These are phyloP conservation scores for Oscheius sp. DNA, from an alignment of 2,888 invertebrate species.

Conservation along the genomic window DNA sequence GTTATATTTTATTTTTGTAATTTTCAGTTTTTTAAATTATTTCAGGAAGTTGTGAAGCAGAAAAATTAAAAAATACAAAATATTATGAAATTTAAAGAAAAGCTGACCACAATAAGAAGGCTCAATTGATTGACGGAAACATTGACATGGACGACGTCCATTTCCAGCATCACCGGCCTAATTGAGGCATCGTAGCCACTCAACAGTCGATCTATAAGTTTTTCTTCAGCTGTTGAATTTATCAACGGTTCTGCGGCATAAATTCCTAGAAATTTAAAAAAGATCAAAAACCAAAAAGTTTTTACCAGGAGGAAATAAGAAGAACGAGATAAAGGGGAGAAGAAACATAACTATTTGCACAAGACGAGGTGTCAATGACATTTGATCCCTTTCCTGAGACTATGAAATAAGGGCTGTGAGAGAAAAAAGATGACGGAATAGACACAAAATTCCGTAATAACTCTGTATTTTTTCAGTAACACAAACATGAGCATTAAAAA, in stretches of 20 bases:
- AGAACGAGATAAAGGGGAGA: neutral
- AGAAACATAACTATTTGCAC: slow-evolving; percentile 17
- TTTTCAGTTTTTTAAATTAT: no score
- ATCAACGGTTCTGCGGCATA: neutral
- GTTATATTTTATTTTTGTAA: neutral
- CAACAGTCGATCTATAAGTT: slow-evolving; percentile 11
- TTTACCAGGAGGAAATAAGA: slow-evolving; percentile 6
- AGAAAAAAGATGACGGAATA: neutral
- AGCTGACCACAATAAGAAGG: slow-evolving; percentile 33
- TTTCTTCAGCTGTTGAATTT: slow-evolving; percentile 8
- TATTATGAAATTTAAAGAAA: neutral
- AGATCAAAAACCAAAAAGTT: neutral
- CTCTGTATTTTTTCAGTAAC: no score
- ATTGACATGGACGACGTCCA: slow-evolving; percentile 39
- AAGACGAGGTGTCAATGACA: slow-evolving; percentile 27
- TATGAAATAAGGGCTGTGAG: neutral
- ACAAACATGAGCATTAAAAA: no score
- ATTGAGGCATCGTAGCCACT: slow-evolving; percentile 46
- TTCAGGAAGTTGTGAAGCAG: no score
- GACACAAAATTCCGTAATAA: no score
- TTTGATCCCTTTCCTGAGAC: slow-evolving; percentile 1
- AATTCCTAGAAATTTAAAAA: neutral
- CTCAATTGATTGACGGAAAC: slow-evolving; percentile 45
- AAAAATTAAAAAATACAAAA: neutral
- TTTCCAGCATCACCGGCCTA: slow-evolving; percentile 47